Percentiles rank a stretch among this genome's conserved stretches.
Conservation (phyloP, 2,113 vertebrate genomes). For the Pogonocichla stellata region DNA sequence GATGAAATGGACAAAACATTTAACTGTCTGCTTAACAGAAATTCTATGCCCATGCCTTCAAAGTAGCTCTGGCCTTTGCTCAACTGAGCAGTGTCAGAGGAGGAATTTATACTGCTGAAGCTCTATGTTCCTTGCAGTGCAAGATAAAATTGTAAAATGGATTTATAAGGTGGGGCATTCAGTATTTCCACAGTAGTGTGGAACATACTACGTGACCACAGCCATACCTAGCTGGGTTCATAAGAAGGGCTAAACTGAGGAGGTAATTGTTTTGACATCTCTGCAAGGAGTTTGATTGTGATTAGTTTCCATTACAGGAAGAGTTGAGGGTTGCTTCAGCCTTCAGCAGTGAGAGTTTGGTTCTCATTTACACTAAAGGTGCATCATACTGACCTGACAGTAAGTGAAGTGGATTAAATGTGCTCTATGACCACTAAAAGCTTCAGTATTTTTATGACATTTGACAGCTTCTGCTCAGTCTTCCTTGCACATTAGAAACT, state of each 20-base stretch:
- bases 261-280: background rate
- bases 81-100: accelerated
- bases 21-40: background rate
- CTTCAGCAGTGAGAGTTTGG: background rate
- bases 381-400: background rate
- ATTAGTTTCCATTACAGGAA: background rate
- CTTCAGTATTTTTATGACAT: background rate
- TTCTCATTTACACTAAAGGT: background rate
- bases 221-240: background rate
- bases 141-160: background rate
- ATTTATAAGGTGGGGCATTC: background rate
- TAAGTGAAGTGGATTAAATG: accelerated
- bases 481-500: background rate
- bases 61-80: background rate
- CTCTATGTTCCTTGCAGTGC: background rate
- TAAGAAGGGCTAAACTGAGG: background rate
- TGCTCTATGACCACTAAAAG: background rate
- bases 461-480: background rate
- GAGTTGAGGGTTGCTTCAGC: background rate
- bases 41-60: background rate
- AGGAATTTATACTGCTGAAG: background rate
- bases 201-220: background rate
- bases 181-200: background rate
- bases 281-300: background rate
- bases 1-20: background rate